Base-by-base conservation (phyloP, 2,797 vertebrate species). In the Protonibea diacanthus region DNA sequence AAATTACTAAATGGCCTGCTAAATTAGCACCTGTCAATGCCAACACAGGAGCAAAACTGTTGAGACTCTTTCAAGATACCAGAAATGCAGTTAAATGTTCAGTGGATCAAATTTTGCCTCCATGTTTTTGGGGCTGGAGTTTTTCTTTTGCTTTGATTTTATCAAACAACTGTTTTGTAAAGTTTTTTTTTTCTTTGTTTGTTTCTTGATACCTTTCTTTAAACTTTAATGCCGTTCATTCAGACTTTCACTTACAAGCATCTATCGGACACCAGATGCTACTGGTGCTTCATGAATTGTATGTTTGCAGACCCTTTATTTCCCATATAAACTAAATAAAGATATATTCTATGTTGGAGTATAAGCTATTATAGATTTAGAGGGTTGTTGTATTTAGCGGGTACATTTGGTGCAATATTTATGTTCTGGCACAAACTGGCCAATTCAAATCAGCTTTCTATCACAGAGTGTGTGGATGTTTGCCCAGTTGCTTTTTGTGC, bases 331-430 rank as follows among this genome's bases (percentile, higher is more conserved):
- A 85, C 68, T 92, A 89, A 94, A 93, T 91, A 93, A 94, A 95
- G 89, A 93, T 88, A 81, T 94, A 93, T 94, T 94, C 86, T 94
- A 94, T 90, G 90, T 94, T 93, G 88, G 88, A 91, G 77, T 85
- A 90, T 89, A 90, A 92, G 88, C 85, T 91, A 88, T 83, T 81
- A 73, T 90, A 88, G 88, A 80, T 69, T 86, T 85, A 86, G 88
- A 86, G 74, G 83, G 86, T 87, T 87, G 71, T 85, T 87, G 91
- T 94, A 91, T 94, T 94, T 94, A 92, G 92, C 85, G 78, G 91
- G 89, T 93, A 89, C 74, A 88, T 90, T 92, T 92, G 91, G 95
- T 95, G 95, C 94, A 95, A 95, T 96, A 95, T 94, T 93, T 93
- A 85, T 91, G 92, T 94, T 91, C 71, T 80, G 88, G 82, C 86